These are phyloP conservation scores for Papilio polyxenes DNA, from an alignment of 1,140 invertebrate genomes.

Conservation along the genomic window DNA sequence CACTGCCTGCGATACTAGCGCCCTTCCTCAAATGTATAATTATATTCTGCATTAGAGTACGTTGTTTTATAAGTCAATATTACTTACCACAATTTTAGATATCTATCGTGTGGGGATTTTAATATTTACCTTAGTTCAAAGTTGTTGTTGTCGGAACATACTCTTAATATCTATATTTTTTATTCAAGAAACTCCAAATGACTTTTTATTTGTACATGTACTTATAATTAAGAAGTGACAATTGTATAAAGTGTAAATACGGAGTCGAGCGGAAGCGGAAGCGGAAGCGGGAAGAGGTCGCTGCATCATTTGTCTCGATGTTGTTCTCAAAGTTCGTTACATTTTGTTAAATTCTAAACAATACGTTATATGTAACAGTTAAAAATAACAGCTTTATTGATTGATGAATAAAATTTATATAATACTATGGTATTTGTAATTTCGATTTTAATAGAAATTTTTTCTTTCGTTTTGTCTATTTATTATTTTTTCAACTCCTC, in stretches of 20 bases:
- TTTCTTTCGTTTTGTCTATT: not conserved
- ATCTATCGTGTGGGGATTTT: not conserved
- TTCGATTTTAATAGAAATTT: not conserved
- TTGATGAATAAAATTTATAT: slow-evolving; percentile 7
- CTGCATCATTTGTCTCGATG: not conserved
- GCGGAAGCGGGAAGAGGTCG: no score
- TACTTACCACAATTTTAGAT: not conserved
- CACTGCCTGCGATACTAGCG: slow-evolving; percentile 73
- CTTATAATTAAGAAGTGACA: not conserved
- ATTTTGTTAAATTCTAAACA: slow-evolving; percentile 10
- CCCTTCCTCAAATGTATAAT: not conserved
- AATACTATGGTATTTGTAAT: not conserved
- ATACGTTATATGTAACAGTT: not conserved
- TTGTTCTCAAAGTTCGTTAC: not conserved
- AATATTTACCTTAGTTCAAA: not conserved
- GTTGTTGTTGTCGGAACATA: not conserved
- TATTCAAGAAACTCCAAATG: not conserved
- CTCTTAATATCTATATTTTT: no score
- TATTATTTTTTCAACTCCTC: not conserved
- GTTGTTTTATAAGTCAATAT: not conserved
- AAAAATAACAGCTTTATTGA: not conserved
- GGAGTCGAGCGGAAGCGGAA: no score
- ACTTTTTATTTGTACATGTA: not conserved
- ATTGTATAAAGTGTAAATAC: no score
- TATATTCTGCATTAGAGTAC: not conserved